Percentiles rank a stretch among this genome's conserved stretches.
Evolutionary conservation across 2,888 invertebrate species (phyloP).

Genomic region (Phymatocera aterrima): DNA sequence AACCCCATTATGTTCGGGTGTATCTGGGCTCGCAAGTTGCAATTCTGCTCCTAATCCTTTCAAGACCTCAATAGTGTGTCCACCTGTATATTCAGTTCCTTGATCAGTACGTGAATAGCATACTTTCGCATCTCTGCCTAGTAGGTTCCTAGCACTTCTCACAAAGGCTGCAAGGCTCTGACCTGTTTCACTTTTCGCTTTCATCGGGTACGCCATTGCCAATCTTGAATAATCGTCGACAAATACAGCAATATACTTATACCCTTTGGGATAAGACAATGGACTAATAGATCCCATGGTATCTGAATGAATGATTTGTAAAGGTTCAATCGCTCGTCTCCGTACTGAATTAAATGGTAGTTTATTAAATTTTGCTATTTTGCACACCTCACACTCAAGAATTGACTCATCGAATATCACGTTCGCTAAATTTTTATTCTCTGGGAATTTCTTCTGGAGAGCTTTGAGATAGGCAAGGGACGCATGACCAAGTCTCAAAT

Average conservation of each 20-base stretch:
- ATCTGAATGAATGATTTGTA: constrained; percentile 51
- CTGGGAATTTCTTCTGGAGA: constrained; percentile 50
- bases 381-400: constrained; percentile 55
- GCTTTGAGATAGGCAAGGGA: constrained; percentile 53
- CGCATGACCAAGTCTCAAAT: constrained; percentile 55
- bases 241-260: constrained; percentile 50
- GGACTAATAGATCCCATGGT: constrained; percentile 47
- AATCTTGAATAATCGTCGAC: constrained; percentile 53
- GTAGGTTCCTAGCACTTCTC: constrained; percentile 54
- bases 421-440: constrained; percentile 47
- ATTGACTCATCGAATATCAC: constrained; percentile 53
- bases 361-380: constrained; percentile 55
- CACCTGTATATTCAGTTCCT: constrained; percentile 53
- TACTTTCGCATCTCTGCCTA: constrained; percentile 55
- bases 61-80: constrained; percentile 50
- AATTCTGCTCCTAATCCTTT: constrained; percentile 47
- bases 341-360: constrained; percentile 50
- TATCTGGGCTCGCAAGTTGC: constrained; percentile 35
- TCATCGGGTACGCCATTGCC: constrained; percentile 51
- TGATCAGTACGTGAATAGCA: constrained; percentile 57
- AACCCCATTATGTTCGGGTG: constrained; percentile 50
- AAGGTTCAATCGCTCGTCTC: constrained; percentile 46
- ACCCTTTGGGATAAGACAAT: constrained; percentile 48
- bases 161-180: constrained; percentile 51
- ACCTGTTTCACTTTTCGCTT: constrained; percentile 51